Percentiles rank a stretch among this genome's conserved stretches.
phyloP scores from a whole-genome alignment of 2,113 vertebrate species.

The Todiramphus chloris region DNA sequence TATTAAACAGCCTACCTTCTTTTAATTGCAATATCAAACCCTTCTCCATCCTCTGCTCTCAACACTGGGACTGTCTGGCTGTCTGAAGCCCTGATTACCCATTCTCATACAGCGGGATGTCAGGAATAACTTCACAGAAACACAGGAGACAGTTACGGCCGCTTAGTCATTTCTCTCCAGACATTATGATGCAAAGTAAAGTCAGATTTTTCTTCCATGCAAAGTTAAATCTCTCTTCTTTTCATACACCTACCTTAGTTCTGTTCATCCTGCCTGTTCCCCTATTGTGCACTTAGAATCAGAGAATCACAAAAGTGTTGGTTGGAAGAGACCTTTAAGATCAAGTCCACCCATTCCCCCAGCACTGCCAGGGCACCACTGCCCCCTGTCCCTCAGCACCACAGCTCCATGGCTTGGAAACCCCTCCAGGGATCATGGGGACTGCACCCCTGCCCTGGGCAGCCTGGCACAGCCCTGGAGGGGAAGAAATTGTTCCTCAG shows the following conservation, averaged over 20 bases:
- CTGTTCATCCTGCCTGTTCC: not conserved
- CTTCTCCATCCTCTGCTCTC: not conserved
- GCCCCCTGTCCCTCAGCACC: too few relatives aligned
- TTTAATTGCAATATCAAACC: not conserved
- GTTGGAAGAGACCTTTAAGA: not conserved
- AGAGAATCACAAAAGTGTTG: not conserved
- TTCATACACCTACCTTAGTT: not conserved
- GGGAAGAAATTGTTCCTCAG: too few relatives aligned
- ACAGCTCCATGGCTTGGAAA: too few relatives aligned
- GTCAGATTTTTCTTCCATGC: not conserved
- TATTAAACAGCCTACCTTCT: not conserved
- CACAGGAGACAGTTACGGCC: not conserved
- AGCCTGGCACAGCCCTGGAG: too few relatives aligned
- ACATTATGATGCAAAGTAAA: not conserved
- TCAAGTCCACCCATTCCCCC: not conserved
- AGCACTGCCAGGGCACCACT: too few relatives aligned
- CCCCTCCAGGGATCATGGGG: too few relatives aligned
- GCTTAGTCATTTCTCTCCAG: not conserved
- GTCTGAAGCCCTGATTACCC: not conserved
- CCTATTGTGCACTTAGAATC: not conserved
- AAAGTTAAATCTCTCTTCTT: not conserved
- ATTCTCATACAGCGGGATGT: not conserved
- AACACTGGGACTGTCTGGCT: not conserved
- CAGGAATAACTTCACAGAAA: not conserved
- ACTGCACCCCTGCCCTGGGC: too few relatives aligned